Evolutionary conservation across 2,888 invertebrate genomes (phyloP).

Genomic region (Drosophila histrio): DNA sequence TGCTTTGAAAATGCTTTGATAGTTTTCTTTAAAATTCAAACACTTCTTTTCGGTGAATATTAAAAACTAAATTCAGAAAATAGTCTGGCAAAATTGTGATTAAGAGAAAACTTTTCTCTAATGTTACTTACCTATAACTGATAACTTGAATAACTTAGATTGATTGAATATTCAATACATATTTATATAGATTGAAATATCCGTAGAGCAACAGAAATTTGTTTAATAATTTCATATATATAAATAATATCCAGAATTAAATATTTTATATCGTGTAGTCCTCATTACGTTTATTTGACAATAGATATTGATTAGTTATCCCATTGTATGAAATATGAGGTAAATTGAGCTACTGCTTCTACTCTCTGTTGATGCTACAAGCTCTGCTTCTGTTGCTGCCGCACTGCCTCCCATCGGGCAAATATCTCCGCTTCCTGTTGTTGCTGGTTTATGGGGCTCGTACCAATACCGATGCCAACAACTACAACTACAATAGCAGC

Average conservation of each 20-base stretch:
- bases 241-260: no score
- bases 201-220: no score
- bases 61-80: background rate
- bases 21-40: background rate
- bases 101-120: background rate
- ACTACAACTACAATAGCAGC: slow-evolving; percentile 2
- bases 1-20: background rate
- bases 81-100: background rate
- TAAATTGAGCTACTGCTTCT: slow-evolving; percentile 28
- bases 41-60: background rate
- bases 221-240: no score
- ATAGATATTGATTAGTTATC: background rate
- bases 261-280: background rate
- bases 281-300: background rate
- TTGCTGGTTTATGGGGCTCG: slow-evolving; percentile 32
- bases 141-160: no score
- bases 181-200: no score
- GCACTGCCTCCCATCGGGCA: slow-evolving; percentile 2
- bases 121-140: background rate
- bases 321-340: slow-evolving; percentile 30
- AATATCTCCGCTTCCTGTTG: slow-evolving; percentile 35
- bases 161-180: no score
- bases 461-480: slow-evolving; percentile 8
- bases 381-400: slow-evolving; percentile 11
- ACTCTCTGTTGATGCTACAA: background rate